Conservation (phyloP, 2,797 vertebrate species). For the Sphenopsis melanotis region DNA sequence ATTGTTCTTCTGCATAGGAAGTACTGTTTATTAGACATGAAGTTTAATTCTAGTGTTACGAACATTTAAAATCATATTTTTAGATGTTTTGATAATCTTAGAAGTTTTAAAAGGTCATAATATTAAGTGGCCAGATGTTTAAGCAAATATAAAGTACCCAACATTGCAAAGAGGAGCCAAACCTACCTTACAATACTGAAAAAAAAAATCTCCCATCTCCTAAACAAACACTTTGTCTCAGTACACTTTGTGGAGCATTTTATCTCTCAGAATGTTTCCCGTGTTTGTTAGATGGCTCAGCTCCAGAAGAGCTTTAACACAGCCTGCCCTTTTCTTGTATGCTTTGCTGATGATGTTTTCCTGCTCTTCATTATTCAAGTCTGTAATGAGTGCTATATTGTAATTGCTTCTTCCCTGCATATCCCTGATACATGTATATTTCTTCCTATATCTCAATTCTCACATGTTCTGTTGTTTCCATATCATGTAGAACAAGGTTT, state of each 20-base stretch:
- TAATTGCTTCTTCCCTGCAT: neutral
- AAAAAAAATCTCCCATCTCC: neutral
- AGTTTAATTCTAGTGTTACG: neutral
- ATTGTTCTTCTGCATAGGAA: neutral
- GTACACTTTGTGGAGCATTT: neutral
- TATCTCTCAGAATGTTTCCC: neutral
- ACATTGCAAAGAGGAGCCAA: neutral
- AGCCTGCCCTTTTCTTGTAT: neutral
- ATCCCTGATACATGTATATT: neutral
- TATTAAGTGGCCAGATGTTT: neutral
- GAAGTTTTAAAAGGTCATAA: neutral
- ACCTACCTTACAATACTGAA: neutral
- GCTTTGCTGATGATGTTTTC: neutral
- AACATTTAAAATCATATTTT: neutral
- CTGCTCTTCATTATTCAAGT: neutral
- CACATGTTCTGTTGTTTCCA: neutral
- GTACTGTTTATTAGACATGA: neutral
- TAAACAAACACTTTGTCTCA: neutral
- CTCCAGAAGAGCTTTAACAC: neutral
- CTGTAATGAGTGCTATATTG: neutral
- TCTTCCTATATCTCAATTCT: neutral
- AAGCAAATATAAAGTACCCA: neutral
- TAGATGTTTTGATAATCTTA: neutral
- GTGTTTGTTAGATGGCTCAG: neutral
- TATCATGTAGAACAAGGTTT: neutral